Evolutionary conservation across 2,888 invertebrate genomes (phyloP), one percentile per base, ranked within the genome.

Genomic region (Patella caerulea): DNA sequence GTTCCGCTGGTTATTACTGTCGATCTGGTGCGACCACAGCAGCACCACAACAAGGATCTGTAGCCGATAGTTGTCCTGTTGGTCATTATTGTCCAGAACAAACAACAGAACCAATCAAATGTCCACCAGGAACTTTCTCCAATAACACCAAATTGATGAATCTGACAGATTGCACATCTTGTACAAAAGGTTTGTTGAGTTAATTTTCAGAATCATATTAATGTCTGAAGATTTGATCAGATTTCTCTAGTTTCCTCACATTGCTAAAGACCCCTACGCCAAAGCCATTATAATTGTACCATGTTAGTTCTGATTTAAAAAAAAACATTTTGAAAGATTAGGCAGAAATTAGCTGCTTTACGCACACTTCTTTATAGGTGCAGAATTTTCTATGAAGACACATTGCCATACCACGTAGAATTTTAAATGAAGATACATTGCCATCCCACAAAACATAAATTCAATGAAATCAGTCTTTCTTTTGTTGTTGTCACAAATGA

Each of bases 31-130:
- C 90, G 0, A 74, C 79, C 77, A 85, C 88, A 9, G 86, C 89
- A 7, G 84, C 89, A 9, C 91, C 91, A 1, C 83, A 73, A 54
- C 88, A 90, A 76, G 85, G 86, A 3, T 7, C 70, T 3, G 82
- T 88, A 77, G 90, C 91, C 1, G 79, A 90, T 76, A 83, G 84
- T 55, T 91, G 91, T 82, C 90, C 90, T 65, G 85, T 85, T 4
- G 91, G 91, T 24, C 86, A 89, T 77, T 90, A 90, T 82, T 91
- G 91, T 78, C 89, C 88, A 55, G 86, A 86, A 74, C 82, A 84
- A 78, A 88, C 88, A 0, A 83, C 82, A n/a, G 88, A 89, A 65
- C 89, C 89, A 15, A 79, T 85, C 53, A 79, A 84, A 19, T 89
- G 89, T 79, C 88, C 88, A 12, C 71, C 83, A 1, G 88, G 88